Base-by-base conservation (phyloP, 2,888 invertebrate species). In the Ophonus ardosiacus region DNA sequence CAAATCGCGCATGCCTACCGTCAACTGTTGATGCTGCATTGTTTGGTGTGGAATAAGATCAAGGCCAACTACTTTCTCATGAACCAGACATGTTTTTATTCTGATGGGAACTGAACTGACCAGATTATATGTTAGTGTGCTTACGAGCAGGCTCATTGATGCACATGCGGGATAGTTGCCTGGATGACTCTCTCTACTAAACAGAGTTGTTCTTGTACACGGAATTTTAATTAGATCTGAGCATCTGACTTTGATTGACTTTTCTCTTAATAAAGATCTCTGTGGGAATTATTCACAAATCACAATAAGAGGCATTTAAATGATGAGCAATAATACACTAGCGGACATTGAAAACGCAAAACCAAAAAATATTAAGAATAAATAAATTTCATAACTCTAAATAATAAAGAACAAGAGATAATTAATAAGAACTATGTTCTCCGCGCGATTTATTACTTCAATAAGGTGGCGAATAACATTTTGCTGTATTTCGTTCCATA, bases 41-140 rank as follows among this genome's bases (percentile, higher is more conserved):
- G 82, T 82, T 82, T 31, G 15, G 51, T 56, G 17, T 17, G 71
- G 71, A 74, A 82, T 65, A 82, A 82, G 82, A 82, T 82, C 82
- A 82, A 82, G 82, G 82, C 71, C 56, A 82, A 71, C 82, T 18
- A 71, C 82, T 82, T 82, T 82, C 82, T 68, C 82, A 82, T 71
- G 82, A 82, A 82, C 82, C 82, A 82, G 82, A 82, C 82, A 71
- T 68, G 82, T 51, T 82, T 31, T 82, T 81, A 24, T 68, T 38
- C 31, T 68, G 10, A 74, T 74, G 71, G 71, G 71, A 74, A 74
- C 10, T 43, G 71, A 74, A 74, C 10, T 43, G 71, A 43, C 71
- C 71, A 71, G 71, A 71, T 74, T 74, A 43, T 74, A 51, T 18
- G 71, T 74, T 74, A 74, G 17, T 74, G 18, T 74, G 43, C 43